Percentiles rank a stretch among this genome's conserved stretches.
phyloP scores from a whole-genome alignment of 1,140 invertebrate species.

The Brachionus manjavacas region DNA sequence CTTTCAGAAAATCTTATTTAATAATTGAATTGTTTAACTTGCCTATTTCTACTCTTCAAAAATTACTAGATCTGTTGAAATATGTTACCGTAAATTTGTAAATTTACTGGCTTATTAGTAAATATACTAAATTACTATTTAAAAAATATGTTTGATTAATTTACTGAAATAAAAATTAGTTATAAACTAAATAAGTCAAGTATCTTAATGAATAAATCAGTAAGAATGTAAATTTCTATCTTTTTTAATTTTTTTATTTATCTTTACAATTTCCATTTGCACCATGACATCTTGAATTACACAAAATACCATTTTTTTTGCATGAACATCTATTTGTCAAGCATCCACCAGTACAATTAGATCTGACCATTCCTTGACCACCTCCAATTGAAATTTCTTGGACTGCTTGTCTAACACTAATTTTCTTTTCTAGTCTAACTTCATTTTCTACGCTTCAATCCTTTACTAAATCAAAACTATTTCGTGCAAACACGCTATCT shows the following conservation, averaged over 20 bases:
- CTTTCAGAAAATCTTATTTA: no score
- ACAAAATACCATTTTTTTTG: not conserved
- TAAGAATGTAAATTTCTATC: no score
- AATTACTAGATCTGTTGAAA: no score
- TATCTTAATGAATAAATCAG: no score
- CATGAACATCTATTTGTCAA: not conserved
- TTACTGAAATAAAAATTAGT: no score
- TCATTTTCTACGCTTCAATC: not conserved
- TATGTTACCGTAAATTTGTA: no score
- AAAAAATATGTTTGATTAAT: no score
- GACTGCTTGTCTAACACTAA: not conserved
- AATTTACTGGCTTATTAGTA: no score
- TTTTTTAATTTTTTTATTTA: conserved; percentile 4
- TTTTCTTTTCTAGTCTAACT: not conserved
- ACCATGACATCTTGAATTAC: not conserved
- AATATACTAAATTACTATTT: no score
- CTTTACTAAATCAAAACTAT: not conserved
- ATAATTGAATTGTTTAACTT: no score
- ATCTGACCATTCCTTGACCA: not conserved
- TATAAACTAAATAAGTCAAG: no score
- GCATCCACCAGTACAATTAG: not conserved
- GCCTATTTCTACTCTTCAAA: no score
- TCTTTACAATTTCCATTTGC: not conserved
- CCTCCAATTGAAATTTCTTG: not conserved
- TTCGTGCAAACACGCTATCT: not conserved